Evolutionary conservation across 2,113 vertebrate genomes (phyloP).

Genomic region (Galbula dea): DNA sequence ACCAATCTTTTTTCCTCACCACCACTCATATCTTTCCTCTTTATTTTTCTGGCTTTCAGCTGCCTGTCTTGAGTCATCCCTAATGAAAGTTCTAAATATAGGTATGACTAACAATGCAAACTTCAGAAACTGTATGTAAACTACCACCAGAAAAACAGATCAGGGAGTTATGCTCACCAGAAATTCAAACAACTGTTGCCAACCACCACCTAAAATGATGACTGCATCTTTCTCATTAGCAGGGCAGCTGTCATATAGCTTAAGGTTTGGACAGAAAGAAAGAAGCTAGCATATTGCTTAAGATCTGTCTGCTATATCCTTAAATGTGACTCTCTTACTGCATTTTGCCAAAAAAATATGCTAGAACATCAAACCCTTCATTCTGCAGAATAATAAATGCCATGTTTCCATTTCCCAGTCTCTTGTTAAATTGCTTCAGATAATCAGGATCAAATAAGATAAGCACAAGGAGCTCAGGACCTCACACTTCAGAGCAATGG

Average conservation of each 20-base stretch:
- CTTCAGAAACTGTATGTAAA: slow-evolving; percentile 69
- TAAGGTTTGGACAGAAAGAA: slow-evolving; percentile 42
- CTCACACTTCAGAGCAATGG: not conserved
- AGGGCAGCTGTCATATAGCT: slow-evolving; percentile 47
- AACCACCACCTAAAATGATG: slow-evolving; percentile 30
- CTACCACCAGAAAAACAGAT: slow-evolving; percentile 66
- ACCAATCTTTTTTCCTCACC: not conserved
- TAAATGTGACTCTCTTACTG: slow-evolving; percentile 18
- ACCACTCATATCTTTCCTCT: slow-evolving; percentile 11
- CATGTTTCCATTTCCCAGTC: slow-evolving; percentile 44
- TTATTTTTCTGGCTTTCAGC: not conserved
- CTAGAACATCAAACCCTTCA: slow-evolving; percentile 47
- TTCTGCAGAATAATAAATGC: slow-evolving; percentile 51
- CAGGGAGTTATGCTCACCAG: slow-evolving; percentile 54
- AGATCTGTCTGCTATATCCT: slow-evolving; percentile 52
- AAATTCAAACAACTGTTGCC: slow-evolving; percentile 44
- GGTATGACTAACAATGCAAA: slow-evolving; percentile 72
- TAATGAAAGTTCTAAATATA: slow-evolving; percentile 75
- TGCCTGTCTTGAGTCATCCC: slow-evolving; percentile 50
- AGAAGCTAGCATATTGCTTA: slow-evolving; percentile 65
- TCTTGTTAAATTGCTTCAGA: slow-evolving; percentile 52
- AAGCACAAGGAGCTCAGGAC: slow-evolving; percentile 1
- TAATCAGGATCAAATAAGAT: slow-evolving; percentile 41
- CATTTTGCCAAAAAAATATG: slow-evolving; percentile 61
- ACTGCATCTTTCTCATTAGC: slow-evolving; percentile 39